Evolutionary conservation across 2,797 vertebrate species (phyloP).

Genomic region (Urosaurus nigricauda): DNA sequence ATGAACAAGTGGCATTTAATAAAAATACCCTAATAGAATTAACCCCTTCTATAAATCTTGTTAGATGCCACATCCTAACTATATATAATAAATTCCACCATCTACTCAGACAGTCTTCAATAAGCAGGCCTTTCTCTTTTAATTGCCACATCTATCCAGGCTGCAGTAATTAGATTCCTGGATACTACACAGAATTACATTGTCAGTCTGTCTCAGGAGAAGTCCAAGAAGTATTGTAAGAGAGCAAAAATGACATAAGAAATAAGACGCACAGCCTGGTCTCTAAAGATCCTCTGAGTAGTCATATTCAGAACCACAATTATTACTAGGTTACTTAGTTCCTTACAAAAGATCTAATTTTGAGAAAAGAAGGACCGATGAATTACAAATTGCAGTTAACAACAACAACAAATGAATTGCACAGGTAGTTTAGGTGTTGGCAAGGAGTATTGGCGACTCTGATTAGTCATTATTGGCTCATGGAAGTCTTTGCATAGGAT

Average conservation of each 20-base stretch:
- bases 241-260: background rate
- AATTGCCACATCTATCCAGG: background rate
- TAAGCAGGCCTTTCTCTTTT: background rate
- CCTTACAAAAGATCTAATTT: background rate
- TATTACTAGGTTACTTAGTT: background rate
- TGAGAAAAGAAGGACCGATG: background rate
- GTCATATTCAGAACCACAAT: background rate
- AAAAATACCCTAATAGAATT: background rate
- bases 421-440: background rate
- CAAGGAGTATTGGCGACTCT: background rate
- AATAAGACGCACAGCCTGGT: background rate
- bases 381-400: background rate
- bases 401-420: background rate
- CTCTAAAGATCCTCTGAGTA: background rate
- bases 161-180: conserved; percentile 1
- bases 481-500: background rate
- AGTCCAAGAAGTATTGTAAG: background rate
- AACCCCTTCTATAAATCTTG: background rate
- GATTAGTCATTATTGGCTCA: background rate
- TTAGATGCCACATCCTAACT: background rate
- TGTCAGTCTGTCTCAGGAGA: background rate
- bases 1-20: background rate
- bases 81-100: background rate
- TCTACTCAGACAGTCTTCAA: background rate
- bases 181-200: background rate